Conservation (phyloP, 2,888 invertebrate species). For the Peribatodes rhomboidaria region DNA sequence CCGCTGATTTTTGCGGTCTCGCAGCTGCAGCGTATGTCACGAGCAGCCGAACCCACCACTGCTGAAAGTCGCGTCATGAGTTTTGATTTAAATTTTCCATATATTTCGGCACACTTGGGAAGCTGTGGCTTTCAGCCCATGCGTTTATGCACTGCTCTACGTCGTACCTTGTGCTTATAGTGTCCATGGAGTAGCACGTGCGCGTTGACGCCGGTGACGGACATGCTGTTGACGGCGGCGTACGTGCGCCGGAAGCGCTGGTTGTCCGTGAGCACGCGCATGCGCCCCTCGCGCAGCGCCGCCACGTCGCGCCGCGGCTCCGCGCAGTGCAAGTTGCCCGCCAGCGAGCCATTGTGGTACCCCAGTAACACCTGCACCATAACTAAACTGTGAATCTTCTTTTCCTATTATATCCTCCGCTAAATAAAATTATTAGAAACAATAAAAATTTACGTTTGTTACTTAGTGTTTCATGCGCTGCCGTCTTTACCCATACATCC, state of each 20-base stretch:
- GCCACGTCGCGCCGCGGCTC: conserved; percentile 81
- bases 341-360: conserved; percentile 88
- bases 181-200: conserved; percentile 62
- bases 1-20: too few species aligned
- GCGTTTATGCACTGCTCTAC: too few species aligned
- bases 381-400: not conserved
- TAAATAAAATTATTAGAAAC: too few species aligned
- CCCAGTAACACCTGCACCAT: conserved; percentile 79
- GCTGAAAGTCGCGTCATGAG: too few species aligned
- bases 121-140: too few species aligned
- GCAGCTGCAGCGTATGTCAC: too few species aligned
- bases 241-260: conserved; percentile 83
- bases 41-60: too few species aligned
- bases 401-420: not conserved
- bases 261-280: conserved; percentile 86
- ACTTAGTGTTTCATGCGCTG: too few species aligned
- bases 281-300: conserved; percentile 79
- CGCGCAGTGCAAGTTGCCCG: conserved; percentile 90
- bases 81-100: too few species aligned
- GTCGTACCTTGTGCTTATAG: conserved; percentile 62
- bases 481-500: too few species aligned
- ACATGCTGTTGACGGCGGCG: conserved; percentile 64
- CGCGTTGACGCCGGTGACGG: conserved; percentile 63
- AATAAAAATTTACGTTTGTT: too few species aligned
- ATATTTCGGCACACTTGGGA: too few species aligned